phyloP scores from a whole-genome alignment of 1,140 invertebrate genomes.

The Drosophila paulistorum region DNA sequence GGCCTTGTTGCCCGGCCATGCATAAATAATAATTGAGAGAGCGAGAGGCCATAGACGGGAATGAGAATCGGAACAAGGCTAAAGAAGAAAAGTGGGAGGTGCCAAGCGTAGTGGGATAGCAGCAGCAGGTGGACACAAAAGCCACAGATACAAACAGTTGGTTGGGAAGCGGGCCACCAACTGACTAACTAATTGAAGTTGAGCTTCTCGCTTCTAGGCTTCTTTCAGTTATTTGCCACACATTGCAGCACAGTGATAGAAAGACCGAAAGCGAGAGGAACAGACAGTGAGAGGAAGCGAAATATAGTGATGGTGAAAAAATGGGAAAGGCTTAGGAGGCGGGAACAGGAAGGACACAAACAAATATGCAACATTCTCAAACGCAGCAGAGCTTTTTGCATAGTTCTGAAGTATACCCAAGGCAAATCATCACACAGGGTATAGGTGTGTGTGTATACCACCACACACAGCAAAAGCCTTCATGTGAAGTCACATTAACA shows the following conservation, averaged over 20 bases:
- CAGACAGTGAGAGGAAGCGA: not conserved
- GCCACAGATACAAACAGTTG: not conserved
- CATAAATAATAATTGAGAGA: constrained; percentile 36
- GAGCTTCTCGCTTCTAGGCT: not conserved
- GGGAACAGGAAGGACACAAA: not conserved
- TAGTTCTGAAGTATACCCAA: constrained; percentile 7
- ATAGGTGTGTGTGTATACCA: not conserved
- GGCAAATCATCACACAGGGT: not conserved
- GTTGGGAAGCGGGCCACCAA: not conserved
- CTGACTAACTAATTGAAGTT: constrained; percentile 15
- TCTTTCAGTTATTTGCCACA: not conserved
- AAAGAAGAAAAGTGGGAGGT: not conserved
- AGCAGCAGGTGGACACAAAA: not conserved
- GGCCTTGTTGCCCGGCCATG: constrained; percentile 36
- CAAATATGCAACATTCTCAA: constrained; percentile 17
- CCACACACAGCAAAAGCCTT: constrained; percentile 1
- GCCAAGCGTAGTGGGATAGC: not conserved
- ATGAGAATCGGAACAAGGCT: not conserved
- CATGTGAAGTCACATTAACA: not conserved
- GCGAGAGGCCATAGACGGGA: not conserved
- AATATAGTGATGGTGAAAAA: not conserved
- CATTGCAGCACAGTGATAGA: not conserved
- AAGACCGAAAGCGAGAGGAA: not conserved
- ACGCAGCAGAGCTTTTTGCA: constrained; percentile 6
- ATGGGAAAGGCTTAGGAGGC: too few species aligned